Evolutionary conservation across 2,797 vertebrate species (phyloP), one percentile per base, ranked within the genome.

Genomic region (Pantherophis vulpinus): DNA sequence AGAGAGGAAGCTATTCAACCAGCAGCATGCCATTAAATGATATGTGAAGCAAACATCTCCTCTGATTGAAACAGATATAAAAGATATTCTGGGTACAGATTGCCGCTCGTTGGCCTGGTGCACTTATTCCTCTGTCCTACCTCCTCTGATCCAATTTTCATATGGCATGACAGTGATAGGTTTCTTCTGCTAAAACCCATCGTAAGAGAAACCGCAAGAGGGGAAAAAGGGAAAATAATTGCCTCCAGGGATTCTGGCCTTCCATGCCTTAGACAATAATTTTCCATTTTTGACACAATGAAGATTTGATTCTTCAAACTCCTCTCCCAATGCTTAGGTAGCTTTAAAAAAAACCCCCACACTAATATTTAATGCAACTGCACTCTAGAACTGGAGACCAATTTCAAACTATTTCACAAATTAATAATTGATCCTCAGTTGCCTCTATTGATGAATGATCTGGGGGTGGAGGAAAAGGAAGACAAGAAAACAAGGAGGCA

Each of bases 191-290:
- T 23, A 42, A 8, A 70, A 6, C 3, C 66, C 94, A 61, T 29
- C 5, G 32, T 83, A 83, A 4, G 47, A 95, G 90, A 63, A 27
- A 94, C 93, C 91, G 16, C 10, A 94, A 11, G 74, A 88, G 90
- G 32, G 92, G 56, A 2, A 2, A 94, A 94, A 89, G 8, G n/a
- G 58, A 42, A 94, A 89, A 29, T 10, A 86, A 32, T 29, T 95
- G 83, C 79, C 83, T 66, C 86, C 61, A 59, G 79, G 93, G 93
- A 93, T 92, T 88, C 93, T 93, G 25, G 70, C 27, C 54, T 94
- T 37, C 54, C 5, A 79, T 89, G 93, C 83, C 51, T 63, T 37
- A 90, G 56, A 93, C 95, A 93, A 92, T 11, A 92, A 96, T 95
- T 96, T 94, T 70, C 89, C 12, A 18, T 94, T 91, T 94, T 89